These are phyloP conservation scores for Nemapogon koenigi DNA, from an alignment of 2,888 invertebrate species.

Conservation along the genomic window DNA sequence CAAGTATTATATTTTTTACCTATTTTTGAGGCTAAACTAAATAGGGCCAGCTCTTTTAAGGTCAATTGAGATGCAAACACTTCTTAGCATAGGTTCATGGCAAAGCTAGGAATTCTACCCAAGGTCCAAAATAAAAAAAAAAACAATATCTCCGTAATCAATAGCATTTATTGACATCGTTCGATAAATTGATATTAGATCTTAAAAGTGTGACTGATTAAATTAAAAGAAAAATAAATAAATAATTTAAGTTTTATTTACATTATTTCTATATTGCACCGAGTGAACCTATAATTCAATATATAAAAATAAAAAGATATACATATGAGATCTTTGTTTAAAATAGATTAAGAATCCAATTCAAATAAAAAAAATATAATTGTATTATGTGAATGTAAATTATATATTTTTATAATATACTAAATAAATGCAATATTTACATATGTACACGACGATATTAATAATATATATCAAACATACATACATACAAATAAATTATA, in stretches of 20 bases:
- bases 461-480: constrained; percentile 9
- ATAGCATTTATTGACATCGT: constrained; percentile 44
- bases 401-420: constrained; percentile 22
- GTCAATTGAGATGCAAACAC: too few species aligned
- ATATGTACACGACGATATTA: constrained; percentile 12
- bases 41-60: too few species aligned
- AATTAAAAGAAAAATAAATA: constrained; percentile 22
- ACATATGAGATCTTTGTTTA: constrained; percentile 33
- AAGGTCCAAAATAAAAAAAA: too few species aligned
- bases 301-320: constrained; percentile 19
- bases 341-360: constrained; percentile 22
- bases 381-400: constrained; percentile 8
- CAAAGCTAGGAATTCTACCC: too few species aligned
- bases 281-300: constrained; percentile 1
- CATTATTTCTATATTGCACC: constrained; percentile 21
- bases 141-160: constrained; percentile 31
- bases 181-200: constrained; percentile 30
- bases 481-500: constrained; percentile 18
- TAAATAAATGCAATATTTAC: constrained; percentile 26
- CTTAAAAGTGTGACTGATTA: constrained; percentile 26
- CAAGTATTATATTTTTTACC: too few species aligned
- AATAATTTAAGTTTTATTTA: constrained; percentile 30
- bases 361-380: constrained; percentile 22
- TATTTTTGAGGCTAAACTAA: too few species aligned
- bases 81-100: too few species aligned